Percentiles rank a stretch among this genome's conserved stretches.
Evolutionary conservation across 2,113 vertebrate species (phyloP).

Genomic region (Tetrao urogallus): DNA sequence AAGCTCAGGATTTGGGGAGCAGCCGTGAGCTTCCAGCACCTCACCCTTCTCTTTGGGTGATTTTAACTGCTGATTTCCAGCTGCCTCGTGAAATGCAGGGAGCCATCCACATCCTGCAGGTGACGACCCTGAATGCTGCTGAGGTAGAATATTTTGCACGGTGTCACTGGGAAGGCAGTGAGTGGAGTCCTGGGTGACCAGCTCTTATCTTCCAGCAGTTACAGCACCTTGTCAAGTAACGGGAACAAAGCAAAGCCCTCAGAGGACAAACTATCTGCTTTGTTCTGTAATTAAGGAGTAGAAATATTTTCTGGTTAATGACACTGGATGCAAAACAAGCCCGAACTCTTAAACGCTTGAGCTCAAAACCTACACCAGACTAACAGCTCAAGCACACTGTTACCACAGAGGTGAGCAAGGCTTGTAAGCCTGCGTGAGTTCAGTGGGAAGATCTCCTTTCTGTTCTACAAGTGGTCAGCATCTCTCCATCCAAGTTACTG

Average conservation of each 20-base stretch:
- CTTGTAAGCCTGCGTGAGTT: accelerated
- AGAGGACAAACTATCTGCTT: not conserved
- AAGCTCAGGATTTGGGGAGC: not conserved
- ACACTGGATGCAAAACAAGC: not conserved
- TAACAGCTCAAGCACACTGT: too few relatives aligned
- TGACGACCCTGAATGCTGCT: not conserved
- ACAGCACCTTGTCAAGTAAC: accelerated
- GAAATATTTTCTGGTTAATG: not conserved
- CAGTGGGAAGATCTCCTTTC: not conserved
- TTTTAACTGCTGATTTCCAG: not conserved
- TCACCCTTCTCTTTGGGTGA: not conserved
- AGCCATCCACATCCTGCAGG: accelerated
- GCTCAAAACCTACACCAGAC: too few relatives aligned
- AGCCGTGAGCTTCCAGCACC: not conserved
- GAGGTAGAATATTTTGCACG: not conserved
- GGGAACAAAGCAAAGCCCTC: not conserved
- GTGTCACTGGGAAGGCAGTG: accelerated
- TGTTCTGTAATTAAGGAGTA: not conserved
- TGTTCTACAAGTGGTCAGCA: accelerated
- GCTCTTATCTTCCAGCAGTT: not conserved
- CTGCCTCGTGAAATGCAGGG: not conserved
- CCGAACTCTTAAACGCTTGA: too few relatives aligned
- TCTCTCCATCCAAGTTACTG: not conserved
- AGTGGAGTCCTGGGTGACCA: not conserved
- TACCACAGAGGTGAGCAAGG: too few relatives aligned